Conservation (phyloP, 2,797 vertebrate species). For the Acanthis flammea region DNA sequence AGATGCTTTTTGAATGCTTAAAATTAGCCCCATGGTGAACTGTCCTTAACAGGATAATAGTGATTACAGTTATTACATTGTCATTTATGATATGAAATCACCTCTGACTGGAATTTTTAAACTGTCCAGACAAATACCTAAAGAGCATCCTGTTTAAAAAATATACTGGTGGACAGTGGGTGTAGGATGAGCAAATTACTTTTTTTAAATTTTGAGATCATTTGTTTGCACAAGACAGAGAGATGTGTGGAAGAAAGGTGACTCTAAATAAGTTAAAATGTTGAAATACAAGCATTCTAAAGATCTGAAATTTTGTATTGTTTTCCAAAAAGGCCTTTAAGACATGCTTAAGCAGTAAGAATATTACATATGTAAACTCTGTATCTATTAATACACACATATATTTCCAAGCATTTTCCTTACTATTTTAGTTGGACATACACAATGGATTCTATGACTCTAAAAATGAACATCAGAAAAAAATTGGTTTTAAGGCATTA, state of each 20-base stretch:
- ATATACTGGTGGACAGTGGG: rapidly evolving
- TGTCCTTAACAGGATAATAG: neutral
- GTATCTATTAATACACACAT: neutral
- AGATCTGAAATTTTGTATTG: neutral
- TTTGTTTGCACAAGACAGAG: neutral
- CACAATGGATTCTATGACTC: neutral
- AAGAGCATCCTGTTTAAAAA: neutral
- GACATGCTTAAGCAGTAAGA: neutral
- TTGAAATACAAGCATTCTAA: neutral
- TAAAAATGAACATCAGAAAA: neutral
- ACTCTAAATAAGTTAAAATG: neutral
- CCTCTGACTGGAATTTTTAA: neutral
- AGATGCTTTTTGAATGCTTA: neutral
- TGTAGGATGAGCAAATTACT: neutral
- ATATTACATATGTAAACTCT: neutral
- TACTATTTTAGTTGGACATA: neutral
- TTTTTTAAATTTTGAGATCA: neutral
- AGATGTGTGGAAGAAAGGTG: neutral
- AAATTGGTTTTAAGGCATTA: neutral
- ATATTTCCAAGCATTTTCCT: neutral
- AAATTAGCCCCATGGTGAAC: neutral
- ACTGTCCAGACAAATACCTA: neutral
- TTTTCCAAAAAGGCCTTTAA: neutral
- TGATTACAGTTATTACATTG: neutral
- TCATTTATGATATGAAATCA: neutral